A percentile compares a stretch with the other conserved stretches of the same genome.
These are phyloP conservation scores for Agrypnus murinus DNA, from an alignment of 2,888 invertebrate species.

Conservation along the genomic window DNA sequence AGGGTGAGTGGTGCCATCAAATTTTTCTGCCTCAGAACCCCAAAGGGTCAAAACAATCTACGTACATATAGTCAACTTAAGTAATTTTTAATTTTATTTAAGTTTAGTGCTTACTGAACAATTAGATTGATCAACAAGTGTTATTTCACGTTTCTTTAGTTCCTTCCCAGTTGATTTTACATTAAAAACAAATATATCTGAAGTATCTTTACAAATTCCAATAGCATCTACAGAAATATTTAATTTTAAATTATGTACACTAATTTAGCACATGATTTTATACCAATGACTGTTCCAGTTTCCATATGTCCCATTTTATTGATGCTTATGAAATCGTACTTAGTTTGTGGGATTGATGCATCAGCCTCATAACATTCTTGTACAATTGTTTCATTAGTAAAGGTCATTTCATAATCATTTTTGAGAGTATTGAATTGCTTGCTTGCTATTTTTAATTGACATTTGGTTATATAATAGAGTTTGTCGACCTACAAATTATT, in stretches of 20 bases:
- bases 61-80: conserved; percentile 48
- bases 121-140: conserved; percentile 89
- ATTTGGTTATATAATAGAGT: conserved; percentile 91
- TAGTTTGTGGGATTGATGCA: conserved; percentile 81
- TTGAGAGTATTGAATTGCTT: conserved; percentile 88
- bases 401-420: conserved; percentile 97
- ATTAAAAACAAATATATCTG: conserved; percentile 83
- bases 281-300: conserved; percentile 83
- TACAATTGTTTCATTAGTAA: conserved; percentile 77
- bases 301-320: conserved; percentile 80
- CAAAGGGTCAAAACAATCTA: conserved; percentile 89
- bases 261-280: too few relatives aligned
- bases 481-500: conserved; percentile 71
- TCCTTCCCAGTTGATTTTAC: conserved; percentile 86
- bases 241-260: conserved; percentile 89
- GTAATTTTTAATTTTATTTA: not conserved
- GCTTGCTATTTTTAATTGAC: conserved; percentile 93
- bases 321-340: conserved; percentile 86
- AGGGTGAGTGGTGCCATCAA: conserved; percentile 81
- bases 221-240: conserved; percentile 82
- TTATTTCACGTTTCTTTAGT: conserved; percentile 91
- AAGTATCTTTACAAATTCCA: conserved; percentile 86
- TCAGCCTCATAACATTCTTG: conserved; percentile 72
- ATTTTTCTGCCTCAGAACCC: conserved; percentile 91
- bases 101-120: conserved; percentile 74